Evolutionary conservation across 2,797 vertebrate species (phyloP).

Genomic region (Atherinosoma microstoma): DNA sequence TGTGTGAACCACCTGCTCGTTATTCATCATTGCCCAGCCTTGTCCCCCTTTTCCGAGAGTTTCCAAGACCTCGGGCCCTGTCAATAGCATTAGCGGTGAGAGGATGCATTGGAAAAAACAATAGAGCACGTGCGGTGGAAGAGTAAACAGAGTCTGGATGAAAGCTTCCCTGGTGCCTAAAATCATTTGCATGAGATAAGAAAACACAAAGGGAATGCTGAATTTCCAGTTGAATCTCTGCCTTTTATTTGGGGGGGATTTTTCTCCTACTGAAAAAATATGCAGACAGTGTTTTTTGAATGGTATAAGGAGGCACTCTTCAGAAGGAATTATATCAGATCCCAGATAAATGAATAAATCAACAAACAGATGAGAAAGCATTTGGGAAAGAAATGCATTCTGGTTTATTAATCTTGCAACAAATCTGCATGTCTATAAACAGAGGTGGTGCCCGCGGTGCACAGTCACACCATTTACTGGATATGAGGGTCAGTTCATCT

Average conservation of each 20-base stretch:
- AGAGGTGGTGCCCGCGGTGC: conserved; percentile 20
- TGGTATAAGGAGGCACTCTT: background rate
- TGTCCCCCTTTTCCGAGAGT: conserved; percentile 32
- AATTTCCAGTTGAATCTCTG: conserved; percentile 18
- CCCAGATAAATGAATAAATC: background rate
- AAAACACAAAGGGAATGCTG: conserved; percentile 25
- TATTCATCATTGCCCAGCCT: conserved; percentile 52
- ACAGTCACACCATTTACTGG: conserved; percentile 19
- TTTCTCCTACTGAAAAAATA: background rate
- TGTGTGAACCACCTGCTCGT: conserved; percentile 48
- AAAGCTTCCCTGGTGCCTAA: conserved; percentile 27
- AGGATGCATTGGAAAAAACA: conserved; percentile 49
- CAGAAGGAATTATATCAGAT: conserved; percentile 12
- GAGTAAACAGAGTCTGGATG: conserved; percentile 50
- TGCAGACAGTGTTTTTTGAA: conserved; percentile 3
- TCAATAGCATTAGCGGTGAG: conserved; percentile 35
- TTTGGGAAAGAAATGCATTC: background rate
- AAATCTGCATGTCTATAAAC: conserved; percentile 2
- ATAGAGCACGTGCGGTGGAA: conserved; percentile 5
- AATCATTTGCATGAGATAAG: conserved; percentile 44
- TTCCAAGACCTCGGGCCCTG: conserved; percentile 40
- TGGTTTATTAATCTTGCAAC: conserved; percentile 18
- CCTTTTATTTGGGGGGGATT: background rate
- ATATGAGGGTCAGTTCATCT: conserved; percentile 6
- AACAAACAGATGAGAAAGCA: too few relatives aligned